Evolutionary conservation across 35 echinoderm and acorn worm species (phyloP), one percentile per base, ranked within the genome.

Genomic region (Hemicentrotus pulcherrimus): DNA sequence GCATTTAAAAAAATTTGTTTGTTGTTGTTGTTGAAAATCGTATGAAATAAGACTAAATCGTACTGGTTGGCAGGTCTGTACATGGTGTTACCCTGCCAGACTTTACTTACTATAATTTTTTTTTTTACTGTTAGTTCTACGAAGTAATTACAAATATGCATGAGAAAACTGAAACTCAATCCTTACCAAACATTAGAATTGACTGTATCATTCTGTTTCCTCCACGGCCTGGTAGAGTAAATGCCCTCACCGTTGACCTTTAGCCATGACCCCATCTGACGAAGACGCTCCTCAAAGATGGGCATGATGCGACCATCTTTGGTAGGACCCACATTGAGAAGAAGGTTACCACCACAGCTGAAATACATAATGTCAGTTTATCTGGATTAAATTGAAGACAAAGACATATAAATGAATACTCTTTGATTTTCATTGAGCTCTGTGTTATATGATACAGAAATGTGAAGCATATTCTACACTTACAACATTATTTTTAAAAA

Each of bases 231-330:
- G 47, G 95, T 94, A 0, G 92, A 94, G 70, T 97, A 97, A 78
- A 97, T 97, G 55, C 91, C 96, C 52, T 95, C 97, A 9, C 97
- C 97, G 86, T 97, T 97, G 85, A 97, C 94, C 48, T 95, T 92
- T 47, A 98, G 61, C 97, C 96, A 96, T 31, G 92, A 86, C 28
- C 97, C 97, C 87, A 97, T 96, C 61, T 98, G 95, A 46, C 94
- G 86, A 7, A 98, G 94, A 92, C 97, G 96, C 94, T 98, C 97
- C 88, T 98, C 96, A 96, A 98, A 98, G 95, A 98, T 95, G 30
- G 96, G 96, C 30, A 96, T 52, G 59, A 98, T 98, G 28, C 96
- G 95, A 15, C 97, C 97, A 95, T 98, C 97, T 87, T 94, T 91
- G 13, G 97, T 96, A 10, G 97, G 97, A 46, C 97, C 97, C 14